Conservation (phyloP, 35 echinoderm and acorn worm genomes). For the Ophiothrix spiculata region DNA sequence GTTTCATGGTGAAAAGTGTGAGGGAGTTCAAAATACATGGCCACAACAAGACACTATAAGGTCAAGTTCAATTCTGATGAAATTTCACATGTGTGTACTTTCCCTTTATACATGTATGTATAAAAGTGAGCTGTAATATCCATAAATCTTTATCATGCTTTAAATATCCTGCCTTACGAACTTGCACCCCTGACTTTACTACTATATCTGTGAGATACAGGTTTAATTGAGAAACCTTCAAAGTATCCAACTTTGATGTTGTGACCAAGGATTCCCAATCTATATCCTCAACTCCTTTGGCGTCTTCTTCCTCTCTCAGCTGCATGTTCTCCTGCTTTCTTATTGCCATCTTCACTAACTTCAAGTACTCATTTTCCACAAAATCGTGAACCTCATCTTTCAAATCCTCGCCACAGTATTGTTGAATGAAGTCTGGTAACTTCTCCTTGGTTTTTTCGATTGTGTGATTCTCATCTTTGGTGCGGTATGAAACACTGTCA, state of each 20-base stretch:
- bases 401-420: not conserved
- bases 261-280: not conserved
- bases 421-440: not conserved
- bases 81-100: no score
- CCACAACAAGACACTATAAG: no score
- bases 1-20: no score
- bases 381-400: not conserved
- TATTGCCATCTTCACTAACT: not conserved
- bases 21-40: no score
- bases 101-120: no score
- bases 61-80: no score
- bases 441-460: not conserved
- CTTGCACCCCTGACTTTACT: not conserved
- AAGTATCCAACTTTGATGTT: not conserved
- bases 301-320: not conserved
- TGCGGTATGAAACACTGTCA: not conserved
- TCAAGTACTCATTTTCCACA: not conserved
- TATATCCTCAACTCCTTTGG: not conserved
- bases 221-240: not conserved
- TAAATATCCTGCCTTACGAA: not conserved
- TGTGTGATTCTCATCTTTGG: not conserved
- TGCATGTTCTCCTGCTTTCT: not conserved
- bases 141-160: not conserved
- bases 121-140: not conserved
- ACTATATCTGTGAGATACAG: conserved; percentile 1